phyloP scores from a whole-genome alignment of 2,113 vertebrate species.

The Australoheros scitulus region DNA sequence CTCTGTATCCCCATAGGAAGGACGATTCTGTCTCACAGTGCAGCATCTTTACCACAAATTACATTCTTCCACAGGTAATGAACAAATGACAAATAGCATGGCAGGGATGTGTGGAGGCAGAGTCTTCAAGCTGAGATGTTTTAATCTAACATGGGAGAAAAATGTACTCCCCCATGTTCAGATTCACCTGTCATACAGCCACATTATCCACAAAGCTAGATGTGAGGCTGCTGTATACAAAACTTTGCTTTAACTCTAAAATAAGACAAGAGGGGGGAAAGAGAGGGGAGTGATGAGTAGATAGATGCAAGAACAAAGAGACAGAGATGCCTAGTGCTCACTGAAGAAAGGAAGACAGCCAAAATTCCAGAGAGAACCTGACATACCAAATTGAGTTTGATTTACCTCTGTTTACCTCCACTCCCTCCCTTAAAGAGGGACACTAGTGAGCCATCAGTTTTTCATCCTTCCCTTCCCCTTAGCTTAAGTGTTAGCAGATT shows the following conservation, averaged over 20 bases:
- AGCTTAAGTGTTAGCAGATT: conserved; percentile 28
- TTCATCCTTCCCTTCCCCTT: conserved; percentile 3
- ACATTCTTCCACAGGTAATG: conserved; percentile 23
- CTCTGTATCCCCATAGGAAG: conserved; percentile 12
- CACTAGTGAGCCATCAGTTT: conserved; percentile 9
- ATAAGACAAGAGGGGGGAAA: not conserved
- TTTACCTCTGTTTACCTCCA: not conserved
- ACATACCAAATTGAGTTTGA: not conserved
- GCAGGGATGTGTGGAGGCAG: not conserved
- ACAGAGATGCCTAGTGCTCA: not conserved
- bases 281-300: not conserved
- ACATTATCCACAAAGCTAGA: not conserved
- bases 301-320: not conserved
- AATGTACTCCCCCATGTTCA: not conserved
- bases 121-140: not conserved
- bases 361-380: not conserved
- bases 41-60: conserved; percentile 23
- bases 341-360: not conserved
- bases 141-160: not conserved
- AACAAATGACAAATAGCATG: conserved; percentile 8
- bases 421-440: not conserved
- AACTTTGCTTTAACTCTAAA: not conserved
- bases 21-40: not conserved
- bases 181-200: not conserved
- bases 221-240: not conserved